These are phyloP conservation scores for Drosophila pachea DNA, from an alignment of 1,140 invertebrate species.

Conservation along the genomic window DNA sequence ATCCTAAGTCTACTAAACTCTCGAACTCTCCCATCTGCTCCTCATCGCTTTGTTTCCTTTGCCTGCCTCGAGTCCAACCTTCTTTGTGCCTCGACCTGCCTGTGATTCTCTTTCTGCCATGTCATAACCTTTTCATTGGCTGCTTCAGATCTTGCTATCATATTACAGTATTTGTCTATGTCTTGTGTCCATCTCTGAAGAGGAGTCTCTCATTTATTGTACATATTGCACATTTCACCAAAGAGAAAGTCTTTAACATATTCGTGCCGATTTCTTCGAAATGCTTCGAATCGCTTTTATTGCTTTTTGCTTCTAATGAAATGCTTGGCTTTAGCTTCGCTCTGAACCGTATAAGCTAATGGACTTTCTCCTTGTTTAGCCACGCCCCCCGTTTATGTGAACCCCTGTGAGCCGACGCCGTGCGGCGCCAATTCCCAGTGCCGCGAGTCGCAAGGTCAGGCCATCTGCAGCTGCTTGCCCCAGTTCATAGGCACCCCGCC, in stretches of 20 bases:
- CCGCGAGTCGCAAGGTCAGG: conserved; percentile 85
- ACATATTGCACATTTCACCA: no score
- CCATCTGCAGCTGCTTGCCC: conserved; percentile 88
- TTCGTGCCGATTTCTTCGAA: conserved; percentile 16
- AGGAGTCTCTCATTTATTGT: no score
- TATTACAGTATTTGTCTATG: background rate
- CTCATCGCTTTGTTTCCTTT: background rate
- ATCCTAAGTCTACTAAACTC: background rate
- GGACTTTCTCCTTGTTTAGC: conserved; percentile 64
- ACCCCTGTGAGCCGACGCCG: conserved; percentile 86
- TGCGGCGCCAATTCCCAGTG: conserved; percentile 89
- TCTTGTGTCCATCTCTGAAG: no score
- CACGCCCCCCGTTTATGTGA: conserved; percentile 79
- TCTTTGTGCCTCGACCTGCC: background rate
- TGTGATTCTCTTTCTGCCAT: background rate
- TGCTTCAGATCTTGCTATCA: background rate
- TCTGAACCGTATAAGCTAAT: conserved; percentile 27
- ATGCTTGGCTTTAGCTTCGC: conserved; percentile 49
- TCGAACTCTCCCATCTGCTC: background rate
- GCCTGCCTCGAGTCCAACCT: background rate
- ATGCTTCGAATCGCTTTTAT: conserved; percentile 35
- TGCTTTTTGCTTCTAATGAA: conserved; percentile 28
- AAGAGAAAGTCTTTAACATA: no score
- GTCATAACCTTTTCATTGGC: background rate
- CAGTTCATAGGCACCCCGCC: conserved; percentile 88